Evolutionary conservation across 2,888 invertebrate genomes (phyloP).

Genomic region (Chrysolina americana): DNA sequence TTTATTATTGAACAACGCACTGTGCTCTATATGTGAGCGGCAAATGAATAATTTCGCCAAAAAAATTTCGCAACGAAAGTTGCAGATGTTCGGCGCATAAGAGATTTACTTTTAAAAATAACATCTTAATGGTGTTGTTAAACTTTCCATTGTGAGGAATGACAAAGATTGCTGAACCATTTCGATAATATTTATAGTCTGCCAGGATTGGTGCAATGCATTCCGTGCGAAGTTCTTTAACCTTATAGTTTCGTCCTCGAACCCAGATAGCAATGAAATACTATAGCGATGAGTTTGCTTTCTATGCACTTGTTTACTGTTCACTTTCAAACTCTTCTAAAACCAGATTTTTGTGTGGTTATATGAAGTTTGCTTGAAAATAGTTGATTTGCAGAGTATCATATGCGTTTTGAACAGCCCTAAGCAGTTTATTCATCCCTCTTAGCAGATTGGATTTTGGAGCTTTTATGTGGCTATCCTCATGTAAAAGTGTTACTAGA

Average conservation of each 20-base stretch:
- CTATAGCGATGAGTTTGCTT: no score
- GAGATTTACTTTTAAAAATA: slow-evolving; percentile 12
- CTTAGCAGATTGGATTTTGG: no score
- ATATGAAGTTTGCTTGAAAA: no score
- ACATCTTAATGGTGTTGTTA: slow-evolving; percentile 9
- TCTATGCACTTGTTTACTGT: no score
- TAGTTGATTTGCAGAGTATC: no score
- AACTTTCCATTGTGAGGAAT: slow-evolving; percentile 9
- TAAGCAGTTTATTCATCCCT: no score
- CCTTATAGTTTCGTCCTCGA: background rate
- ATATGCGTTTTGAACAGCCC: no score
- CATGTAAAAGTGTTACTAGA: no score
- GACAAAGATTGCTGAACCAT: slow-evolving; percentile 8
- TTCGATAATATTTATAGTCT: slow-evolving; percentile 1
- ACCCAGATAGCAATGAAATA: background rate
- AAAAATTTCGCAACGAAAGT: slow-evolving; percentile 1
- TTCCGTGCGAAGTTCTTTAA: background rate
- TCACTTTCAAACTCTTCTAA: no score
- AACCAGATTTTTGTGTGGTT: no score
- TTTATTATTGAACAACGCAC: background rate
- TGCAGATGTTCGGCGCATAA: background rate
- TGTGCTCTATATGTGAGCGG: background rate
- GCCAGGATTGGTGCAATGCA: background rate
- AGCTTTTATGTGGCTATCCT: no score
- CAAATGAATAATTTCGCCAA: slow-evolving; percentile 9